Evolutionary conservation across 2,888 invertebrate species (phyloP), one percentile per base, ranked within the genome.

Genomic region (Platynereis dumerilii): DNA sequence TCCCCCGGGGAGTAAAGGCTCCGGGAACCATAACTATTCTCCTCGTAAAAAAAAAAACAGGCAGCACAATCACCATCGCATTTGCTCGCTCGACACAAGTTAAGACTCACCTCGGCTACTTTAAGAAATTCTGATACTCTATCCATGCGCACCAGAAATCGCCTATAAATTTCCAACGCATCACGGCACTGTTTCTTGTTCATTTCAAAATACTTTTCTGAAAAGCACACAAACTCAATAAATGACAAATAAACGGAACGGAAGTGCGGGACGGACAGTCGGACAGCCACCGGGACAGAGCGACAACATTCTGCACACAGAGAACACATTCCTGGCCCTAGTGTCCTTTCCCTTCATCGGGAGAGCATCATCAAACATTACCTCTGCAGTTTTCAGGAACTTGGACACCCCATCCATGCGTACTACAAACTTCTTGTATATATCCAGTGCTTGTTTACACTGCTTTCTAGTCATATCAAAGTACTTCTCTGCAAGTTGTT

Each of bases 391-490:
- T 78, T 96, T 96, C 68, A 99, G 88, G 86, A 99, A 98, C 87
- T 97, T 97, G 67, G 93, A 94, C 68, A 99, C 97, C 86, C 93
- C 91, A 87, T 99, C 98, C 94, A 98, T 97, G 81, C 97, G 90
- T 77, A 95, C 93, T 80, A 98, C 90, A 87, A 99, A 99, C 87
- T 94, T 95, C 87, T 97, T 98, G 87, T 99, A 99, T 81, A 96
- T 90, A 83, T 98, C 97, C 85, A 99, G 89, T 76, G 96, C 97
- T 82, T 98, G 97, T 76, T 94, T 91, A 81, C 95, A 95, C 84
- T 96, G 95, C 86, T 99, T 99, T 86, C 97, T 98, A 86, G 97
- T 97, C 97, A 98, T 97, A 85, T 96, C 96, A 86, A 99, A 99
- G 87, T 94, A 99, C 86, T 98, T 98, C 87, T 98, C 98, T 82